These are phyloP conservation scores for Ceraclea dissimilis DNA, from an alignment of 2,888 invertebrate genomes.

Conservation along the genomic window DNA sequence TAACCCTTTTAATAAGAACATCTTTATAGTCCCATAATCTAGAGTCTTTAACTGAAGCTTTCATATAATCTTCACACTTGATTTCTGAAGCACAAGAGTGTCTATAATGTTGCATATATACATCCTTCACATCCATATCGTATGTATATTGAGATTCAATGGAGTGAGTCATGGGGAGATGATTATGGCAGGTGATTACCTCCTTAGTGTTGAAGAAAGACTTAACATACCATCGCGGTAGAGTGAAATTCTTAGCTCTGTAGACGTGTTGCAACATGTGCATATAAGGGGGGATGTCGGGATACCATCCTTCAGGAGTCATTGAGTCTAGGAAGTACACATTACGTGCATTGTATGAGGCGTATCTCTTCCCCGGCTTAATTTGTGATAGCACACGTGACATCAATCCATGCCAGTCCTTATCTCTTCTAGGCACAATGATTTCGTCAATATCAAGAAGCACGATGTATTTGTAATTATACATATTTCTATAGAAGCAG, in stretches of 20 bases:
- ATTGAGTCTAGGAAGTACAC: conserved; percentile 54
- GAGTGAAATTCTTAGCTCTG: conserved; percentile 82
- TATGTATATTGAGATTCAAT: conserved; percentile 37
- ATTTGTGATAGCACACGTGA: conserved; percentile 51
- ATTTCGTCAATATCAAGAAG: conserved; percentile 90
- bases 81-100: conserved; percentile 84
- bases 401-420: conserved; percentile 62
- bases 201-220: conserved; percentile 89
- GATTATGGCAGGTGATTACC: conserved; percentile 83
- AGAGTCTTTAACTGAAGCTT: conserved; percentile 63
- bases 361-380: not conserved
- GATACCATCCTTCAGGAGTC: conserved; percentile 68
- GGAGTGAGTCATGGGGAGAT: conserved; percentile 63
- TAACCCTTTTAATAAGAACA: conserved; percentile 41
- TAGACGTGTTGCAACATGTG: conserved; percentile 91
- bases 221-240: conserved; percentile 87
- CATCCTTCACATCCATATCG: conserved; percentile 71
- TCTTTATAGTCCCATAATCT: conserved; percentile 73
- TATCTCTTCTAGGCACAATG: conserved; percentile 76
- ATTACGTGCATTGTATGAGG: conserved; percentile 2
- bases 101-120: conserved; percentile 88
- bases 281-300: conserved; percentile 76
- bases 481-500: conserved; percentile 87
- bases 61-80: conserved; percentile 66
- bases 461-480: conserved; percentile 80